Conservation (phyloP, 2,113 vertebrate genomes). For the Cheirogaleus medius region DNA sequence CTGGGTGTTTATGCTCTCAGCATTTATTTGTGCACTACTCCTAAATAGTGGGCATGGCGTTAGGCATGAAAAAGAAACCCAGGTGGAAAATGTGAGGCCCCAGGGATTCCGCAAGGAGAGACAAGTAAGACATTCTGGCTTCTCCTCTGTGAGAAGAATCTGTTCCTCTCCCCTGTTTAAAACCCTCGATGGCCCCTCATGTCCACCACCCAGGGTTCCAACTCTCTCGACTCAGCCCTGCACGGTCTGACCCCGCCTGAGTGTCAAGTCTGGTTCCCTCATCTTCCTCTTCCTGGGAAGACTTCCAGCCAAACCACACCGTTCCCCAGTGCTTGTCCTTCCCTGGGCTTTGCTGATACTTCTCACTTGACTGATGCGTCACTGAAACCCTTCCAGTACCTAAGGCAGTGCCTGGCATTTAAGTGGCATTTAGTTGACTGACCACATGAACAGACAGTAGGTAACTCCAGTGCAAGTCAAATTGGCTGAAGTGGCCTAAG, state of each 20-base stretch:
- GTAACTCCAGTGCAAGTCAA: neutral
- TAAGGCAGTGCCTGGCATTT: neutral
- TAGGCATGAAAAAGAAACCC: neutral
- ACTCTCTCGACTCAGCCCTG: neutral
- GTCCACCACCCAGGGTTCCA: neutral
- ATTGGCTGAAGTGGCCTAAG: neutral
- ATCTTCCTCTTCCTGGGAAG: neutral
- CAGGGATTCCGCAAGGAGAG: neutral
- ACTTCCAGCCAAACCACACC: no score
- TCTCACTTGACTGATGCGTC: neutral
- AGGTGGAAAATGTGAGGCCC: neutral
- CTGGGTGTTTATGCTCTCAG: neutral
- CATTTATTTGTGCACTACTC: neutral
- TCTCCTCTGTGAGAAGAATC: neutral
- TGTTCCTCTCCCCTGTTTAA: neutral
- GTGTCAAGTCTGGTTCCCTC: neutral
- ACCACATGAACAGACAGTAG: neutral
- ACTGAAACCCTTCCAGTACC: neutral
- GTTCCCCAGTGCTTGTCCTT: neutral
- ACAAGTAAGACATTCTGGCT: neutral
- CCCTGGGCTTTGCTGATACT: neutral
- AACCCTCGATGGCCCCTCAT: neutral
- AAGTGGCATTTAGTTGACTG: neutral
- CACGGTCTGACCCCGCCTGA: neutral
- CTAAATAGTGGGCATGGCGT: neutral